Evolutionary conservation across 2,797 vertebrate species (phyloP), one percentile per base, ranked within the genome.

Genomic region (Falco concolor): DNA sequence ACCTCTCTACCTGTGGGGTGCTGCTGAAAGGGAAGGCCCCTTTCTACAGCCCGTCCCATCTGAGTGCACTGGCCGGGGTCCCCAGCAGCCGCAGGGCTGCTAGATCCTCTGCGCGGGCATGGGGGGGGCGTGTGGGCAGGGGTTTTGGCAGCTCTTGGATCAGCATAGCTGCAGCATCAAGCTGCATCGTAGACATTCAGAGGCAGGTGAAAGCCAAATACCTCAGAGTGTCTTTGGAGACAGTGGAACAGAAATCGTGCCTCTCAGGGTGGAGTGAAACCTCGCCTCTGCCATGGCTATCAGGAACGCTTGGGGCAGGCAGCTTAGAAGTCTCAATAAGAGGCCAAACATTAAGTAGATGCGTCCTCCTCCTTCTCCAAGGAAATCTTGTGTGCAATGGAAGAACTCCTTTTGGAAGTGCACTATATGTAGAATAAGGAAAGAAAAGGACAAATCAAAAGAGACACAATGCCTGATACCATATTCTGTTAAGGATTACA

Each of bases 41-140:
- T 78, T 63, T 34, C 38, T 9, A 4, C 6, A 27, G 8, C 8
- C 56, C 5, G 3, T 45, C 24, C 65, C 36, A n/a, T 20, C 12
- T 50, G 64, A 52, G 20, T 25, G 40, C 16, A 5, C 45, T 47
- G 49, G n/a, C 27, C 1, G 2, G 40, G 30, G 7, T 40, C 21
- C 28, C 10, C 27, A 50, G 50, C 2, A 2, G 27, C 30, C 0
- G 0, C 38, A 17, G 15, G 34, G 20, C 36, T 52, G 44, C 32
- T 44, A 22, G 63, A 22, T 56, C 21, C n/a, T 27, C 40, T 47
- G 20, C 23, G 6, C 2, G 1, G 20, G 4, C 12, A 10, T 15
- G 63, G 36, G 44, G 69, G 21, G 7, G 13, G 14, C 16, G 1
- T 2, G 2, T 49, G 28, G 44, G 28, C 24, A 83, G 32, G 59